Evolutionary conservation across 2,888 invertebrate species (phyloP).

Genomic region (Aelia acuminata): DNA sequence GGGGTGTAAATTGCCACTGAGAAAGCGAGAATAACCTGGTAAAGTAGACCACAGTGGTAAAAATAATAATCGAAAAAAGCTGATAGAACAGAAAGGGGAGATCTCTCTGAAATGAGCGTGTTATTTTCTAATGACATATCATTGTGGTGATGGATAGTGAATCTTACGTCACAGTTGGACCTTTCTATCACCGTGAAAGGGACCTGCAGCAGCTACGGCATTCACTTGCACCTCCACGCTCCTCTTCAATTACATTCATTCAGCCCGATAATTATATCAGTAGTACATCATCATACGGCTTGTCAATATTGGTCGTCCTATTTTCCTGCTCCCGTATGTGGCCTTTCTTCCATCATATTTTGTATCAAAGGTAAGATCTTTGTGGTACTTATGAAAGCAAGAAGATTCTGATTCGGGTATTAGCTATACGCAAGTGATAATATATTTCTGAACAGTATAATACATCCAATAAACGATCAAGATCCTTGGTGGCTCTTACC

Average conservation of each 20-base stretch:
- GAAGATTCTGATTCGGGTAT: too few relatives aligned
- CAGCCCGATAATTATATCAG: not conserved
- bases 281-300: not conserved
- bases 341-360: too few relatives aligned
- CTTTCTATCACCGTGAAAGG: conserved; percentile 28
- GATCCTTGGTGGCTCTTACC: too few relatives aligned
- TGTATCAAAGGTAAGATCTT: too few relatives aligned
- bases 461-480: too few relatives aligned
- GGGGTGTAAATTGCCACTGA: not conserved
- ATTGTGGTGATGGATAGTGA: conserved; percentile 33
- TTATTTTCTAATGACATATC: conserved; percentile 38
- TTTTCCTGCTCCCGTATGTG: too few relatives aligned
- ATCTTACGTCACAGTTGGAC: conserved; percentile 14
- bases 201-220: not conserved
- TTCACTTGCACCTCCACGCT: not conserved
- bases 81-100: not conserved
- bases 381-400: too few relatives aligned
- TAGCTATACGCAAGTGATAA: too few relatives aligned
- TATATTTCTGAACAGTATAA: too few relatives aligned
- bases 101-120: conserved; percentile 33
- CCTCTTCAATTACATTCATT: not conserved
- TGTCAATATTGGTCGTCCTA: too few relatives aligned
- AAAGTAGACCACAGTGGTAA: not conserved
- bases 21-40: not conserved
- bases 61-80: conserved; percentile 17